Evolutionary conservation across 1,140 invertebrate genomes (phyloP).

Genomic region (Antheraea pernyi): DNA sequence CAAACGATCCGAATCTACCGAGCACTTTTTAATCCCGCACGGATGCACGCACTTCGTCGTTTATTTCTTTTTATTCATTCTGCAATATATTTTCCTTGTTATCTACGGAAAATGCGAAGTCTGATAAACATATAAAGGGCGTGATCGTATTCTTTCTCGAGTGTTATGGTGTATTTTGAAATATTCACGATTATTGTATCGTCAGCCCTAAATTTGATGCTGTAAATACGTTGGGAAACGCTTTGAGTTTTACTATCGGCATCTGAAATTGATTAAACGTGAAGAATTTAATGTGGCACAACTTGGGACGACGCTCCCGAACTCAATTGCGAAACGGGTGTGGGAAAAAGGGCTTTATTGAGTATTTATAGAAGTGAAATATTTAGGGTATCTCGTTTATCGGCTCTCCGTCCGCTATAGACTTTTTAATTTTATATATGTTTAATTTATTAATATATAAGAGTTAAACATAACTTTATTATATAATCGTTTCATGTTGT

Average conservation of each 20-base stretch:
- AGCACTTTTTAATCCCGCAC: conserved; percentile 35
- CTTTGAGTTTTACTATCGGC: conserved; percentile 43
- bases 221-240: conserved; percentile 50
- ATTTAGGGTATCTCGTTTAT: conserved; percentile 51
- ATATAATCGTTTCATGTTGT: not conserved
- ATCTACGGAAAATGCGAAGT: conserved; percentile 50
- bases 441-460: not conserved
- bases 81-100: conserved; percentile 41
- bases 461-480: not conserved
- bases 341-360: conserved; percentile 50
- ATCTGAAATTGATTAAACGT: conserved; percentile 60
- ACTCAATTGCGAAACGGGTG: conserved; percentile 51
- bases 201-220: conserved; percentile 43
- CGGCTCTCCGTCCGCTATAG: conserved; percentile 29
- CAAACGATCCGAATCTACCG: conserved; percentile 24
- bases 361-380: conserved; percentile 53
- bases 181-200: conserved; percentile 72
- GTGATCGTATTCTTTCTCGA: conserved; percentile 51
- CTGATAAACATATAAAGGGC: conserved; percentile 76
- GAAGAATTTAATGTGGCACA: conserved; percentile 63
- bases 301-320: conserved; percentile 36
- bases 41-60: conserved; percentile 29
- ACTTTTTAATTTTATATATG: conserved; percentile 40
- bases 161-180: no score
- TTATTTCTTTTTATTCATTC: conserved; percentile 48